Conservation (phyloP, 2,888 invertebrate genomes). For the Eudemis profundana region DNA sequence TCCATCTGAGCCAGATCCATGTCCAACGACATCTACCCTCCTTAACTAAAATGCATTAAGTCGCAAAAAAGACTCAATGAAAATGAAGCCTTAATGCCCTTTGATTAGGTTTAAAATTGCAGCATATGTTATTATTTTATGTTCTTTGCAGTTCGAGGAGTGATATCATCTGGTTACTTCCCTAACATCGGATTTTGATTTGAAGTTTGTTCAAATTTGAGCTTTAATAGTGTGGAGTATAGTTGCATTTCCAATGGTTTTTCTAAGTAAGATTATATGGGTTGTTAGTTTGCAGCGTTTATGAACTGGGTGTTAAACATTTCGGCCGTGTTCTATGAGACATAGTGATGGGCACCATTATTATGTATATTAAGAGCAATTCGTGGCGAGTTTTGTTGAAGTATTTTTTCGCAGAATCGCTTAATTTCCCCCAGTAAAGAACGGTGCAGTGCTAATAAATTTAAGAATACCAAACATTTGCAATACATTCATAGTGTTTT, state of each 20-base stretch:
- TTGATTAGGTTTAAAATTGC: background rate
- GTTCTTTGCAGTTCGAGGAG: too few relatives aligned
- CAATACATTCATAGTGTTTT: too few relatives aligned
- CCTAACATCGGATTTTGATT: background rate
- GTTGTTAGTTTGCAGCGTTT: background rate
- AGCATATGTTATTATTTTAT: too few relatives aligned
- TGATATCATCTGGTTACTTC: too few relatives aligned
- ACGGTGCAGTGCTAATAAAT: background rate
- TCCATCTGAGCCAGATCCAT: conserved; percentile 41
- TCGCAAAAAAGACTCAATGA: background rate
- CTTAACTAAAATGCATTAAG: background rate
- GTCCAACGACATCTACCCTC: conserved; percentile 18
- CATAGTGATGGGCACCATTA: conserved; percentile 4
- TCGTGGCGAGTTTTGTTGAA: background rate
- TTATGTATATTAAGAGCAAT: background rate
- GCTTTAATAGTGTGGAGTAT: background rate
- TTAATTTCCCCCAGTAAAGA: background rate
- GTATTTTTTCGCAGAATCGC: background rate
- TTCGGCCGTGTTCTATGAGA: background rate
- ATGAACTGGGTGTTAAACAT: background rate
- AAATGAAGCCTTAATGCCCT: background rate
- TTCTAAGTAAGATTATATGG: background rate
- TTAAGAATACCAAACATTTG: background rate
- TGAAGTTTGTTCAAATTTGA: background rate
- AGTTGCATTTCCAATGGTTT: background rate